A percentile compares a stretch with the other conserved stretches of the same genome.
Conservation (phyloP, 2,888 invertebrate species). For the Hypercompe scribonia region DNA sequence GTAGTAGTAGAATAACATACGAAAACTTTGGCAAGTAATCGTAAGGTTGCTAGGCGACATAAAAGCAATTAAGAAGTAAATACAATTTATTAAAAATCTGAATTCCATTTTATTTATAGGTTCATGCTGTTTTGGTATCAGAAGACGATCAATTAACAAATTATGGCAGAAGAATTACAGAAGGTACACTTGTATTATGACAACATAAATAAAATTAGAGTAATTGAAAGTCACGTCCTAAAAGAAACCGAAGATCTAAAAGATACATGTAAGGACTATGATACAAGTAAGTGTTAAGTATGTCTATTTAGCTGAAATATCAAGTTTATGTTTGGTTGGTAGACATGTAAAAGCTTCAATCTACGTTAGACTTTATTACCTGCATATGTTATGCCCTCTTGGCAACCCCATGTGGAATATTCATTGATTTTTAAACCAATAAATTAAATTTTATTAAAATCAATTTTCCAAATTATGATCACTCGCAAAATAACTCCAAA, state of each 20-base stretch:
- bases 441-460: not conserved
- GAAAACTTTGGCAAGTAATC: not conserved
- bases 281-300: constrained; percentile 89
- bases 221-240: constrained; percentile 90
- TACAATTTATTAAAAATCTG: not conserved
- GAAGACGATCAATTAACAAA: not conserved
- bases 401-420: no score
- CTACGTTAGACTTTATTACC: no score
- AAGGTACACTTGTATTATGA: constrained; percentile 95
- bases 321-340: not conserved
- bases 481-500: no score
- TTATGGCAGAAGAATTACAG: constrained; percentile 89
- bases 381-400: no score
- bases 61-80: not conserved
- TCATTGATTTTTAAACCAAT: not conserved
- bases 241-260: constrained; percentile 93
- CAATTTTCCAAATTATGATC: no score
- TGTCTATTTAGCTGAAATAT: not conserved
- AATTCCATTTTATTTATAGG: not conserved
- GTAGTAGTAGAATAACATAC: not conserved
- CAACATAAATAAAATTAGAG: constrained; percentile 90
- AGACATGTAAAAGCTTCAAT: no score
- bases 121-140: not conserved
- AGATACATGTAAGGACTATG: constrained; percentile 95
- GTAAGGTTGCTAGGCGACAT: not conserved